These are phyloP conservation scores for Ctenopoma kingsleyae DNA, from an alignment of 2,797 vertebrate genomes.

Conservation along the genomic window DNA sequence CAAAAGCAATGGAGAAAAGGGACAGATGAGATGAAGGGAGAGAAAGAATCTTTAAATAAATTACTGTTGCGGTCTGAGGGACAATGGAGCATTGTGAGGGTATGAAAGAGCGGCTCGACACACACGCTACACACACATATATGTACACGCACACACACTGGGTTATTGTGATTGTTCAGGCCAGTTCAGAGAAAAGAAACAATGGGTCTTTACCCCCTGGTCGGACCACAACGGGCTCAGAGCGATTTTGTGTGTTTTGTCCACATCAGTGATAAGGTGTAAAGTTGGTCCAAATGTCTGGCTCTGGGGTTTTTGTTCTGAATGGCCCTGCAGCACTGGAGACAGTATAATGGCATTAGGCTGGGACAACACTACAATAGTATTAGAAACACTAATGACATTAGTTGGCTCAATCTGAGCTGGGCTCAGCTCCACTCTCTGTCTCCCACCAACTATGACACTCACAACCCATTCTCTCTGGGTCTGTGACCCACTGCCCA, in stretches of 20 bases:
- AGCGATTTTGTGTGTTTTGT: slow-evolving; percentile 78
- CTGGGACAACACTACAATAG: slow-evolving; percentile 72
- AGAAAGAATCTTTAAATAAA: slow-evolving; percentile 86
- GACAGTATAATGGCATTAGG: slow-evolving; percentile 77
- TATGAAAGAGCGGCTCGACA: slow-evolving; percentile 66
- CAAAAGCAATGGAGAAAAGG: slow-evolving; percentile 70
- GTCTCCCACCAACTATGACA: slow-evolving; percentile 60
- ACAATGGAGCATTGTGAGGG: slow-evolving; percentile 85
- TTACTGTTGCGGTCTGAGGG: slow-evolving; percentile 75
- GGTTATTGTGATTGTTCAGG: slow-evolving; percentile 72
- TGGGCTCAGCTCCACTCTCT: slow-evolving; percentile 57
- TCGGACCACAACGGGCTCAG: slow-evolving; percentile 62
- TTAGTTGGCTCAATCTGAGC: slow-evolving; percentile 77
- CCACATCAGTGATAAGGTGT: slow-evolving; percentile 80
- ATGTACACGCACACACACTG: slow-evolving; percentile 61
- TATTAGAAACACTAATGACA: slow-evolving; percentile 79
- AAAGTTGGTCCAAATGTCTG: slow-evolving; percentile 81
- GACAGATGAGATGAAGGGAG: slow-evolving; percentile 66
- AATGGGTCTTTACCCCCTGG: slow-evolving; percentile 49
- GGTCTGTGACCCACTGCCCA: slow-evolving; percentile 20
- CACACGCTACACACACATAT: slow-evolving; percentile 33
- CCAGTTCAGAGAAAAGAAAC: slow-evolving; percentile 78
- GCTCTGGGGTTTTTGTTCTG: slow-evolving; percentile 60
- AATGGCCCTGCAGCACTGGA: slow-evolving; percentile 63
- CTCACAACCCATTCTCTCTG: slow-evolving; percentile 41